Conservation (phyloP, 2,797 vertebrate species). For the Lerista edwardsae region DNA sequence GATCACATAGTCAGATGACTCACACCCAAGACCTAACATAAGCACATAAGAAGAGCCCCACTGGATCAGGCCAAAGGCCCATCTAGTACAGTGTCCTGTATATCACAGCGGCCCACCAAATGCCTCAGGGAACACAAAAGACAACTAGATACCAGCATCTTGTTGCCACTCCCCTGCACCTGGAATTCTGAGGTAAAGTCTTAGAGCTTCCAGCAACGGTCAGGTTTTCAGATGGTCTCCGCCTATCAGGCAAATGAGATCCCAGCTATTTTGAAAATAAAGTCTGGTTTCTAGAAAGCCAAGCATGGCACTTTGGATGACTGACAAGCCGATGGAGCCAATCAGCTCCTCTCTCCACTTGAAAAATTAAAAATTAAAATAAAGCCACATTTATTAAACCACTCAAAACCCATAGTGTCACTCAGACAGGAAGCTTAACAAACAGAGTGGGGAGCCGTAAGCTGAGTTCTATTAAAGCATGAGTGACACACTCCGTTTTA, state of each 20-base stretch:
- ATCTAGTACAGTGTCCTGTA: no score
- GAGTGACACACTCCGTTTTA: conserved; percentile 10
- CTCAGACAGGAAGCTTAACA: conserved; percentile 8
- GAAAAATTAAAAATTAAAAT: not conserved
- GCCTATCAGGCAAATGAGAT: not conserved
- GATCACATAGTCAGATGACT: not conserved
- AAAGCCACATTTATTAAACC: not conserved
- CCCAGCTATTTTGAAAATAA: not conserved
- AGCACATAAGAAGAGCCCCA: no score
- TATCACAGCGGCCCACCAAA: no score
- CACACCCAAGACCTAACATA: no score
- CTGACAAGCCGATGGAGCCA: not conserved
- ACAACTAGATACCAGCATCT: no score
- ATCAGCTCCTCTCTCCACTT: not conserved
- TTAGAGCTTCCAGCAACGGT: not conserved
- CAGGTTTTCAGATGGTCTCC: not conserved
- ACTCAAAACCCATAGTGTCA: not conserved
- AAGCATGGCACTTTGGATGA: not conserved
- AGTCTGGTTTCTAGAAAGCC: not conserved
- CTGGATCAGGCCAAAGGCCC: no score
- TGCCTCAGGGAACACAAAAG: no score
- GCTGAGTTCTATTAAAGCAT: not conserved
- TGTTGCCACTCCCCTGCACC: no score
- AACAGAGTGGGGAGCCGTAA: conserved; percentile 5
- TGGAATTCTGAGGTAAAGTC: no score